Evolutionary conservation across 2,888 invertebrate genomes (phyloP), one percentile per base, ranked within the genome.

Genomic region (Cepaea hortensis): DNA sequence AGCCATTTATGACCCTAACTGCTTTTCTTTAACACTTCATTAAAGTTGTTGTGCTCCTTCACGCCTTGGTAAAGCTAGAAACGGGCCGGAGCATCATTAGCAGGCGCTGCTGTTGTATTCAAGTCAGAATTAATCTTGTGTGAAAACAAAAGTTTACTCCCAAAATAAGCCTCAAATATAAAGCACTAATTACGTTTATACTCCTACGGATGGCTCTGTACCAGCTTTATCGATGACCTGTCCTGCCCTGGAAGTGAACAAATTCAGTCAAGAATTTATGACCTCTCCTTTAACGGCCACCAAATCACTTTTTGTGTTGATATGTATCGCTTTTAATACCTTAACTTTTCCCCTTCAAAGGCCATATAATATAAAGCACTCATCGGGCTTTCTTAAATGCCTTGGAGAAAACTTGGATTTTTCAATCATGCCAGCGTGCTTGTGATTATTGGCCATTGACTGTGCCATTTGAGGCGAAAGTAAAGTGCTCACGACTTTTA

Each of bases 371-470:
- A 81, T 46, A 81, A 81, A 46, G 68, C 65, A 20, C 81, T 46
- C 81, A 65, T 68, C 68, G 65, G 65, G 20, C 81, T 68, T 81
- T 81, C 65, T 81, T 81, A 81, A 81, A 68, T 81, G 81, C 46
- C 65, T 68, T 18, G 35, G 18, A 65, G 18, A 48, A 81, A 65
- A 18, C 15, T 20, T 65, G 46, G 9, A 13, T 46, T 48, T 68
- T 68, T 81, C 81, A 81, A 81, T 81, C 81, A 81, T 18, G 81
- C 46, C 15, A 46, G 9, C 20, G 9, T 68, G 20, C 20, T 15
- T n/a, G 35, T 68, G 68, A 81, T 81, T 68, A 81, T 81, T 23
- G 11, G 9, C 48, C 68, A 18, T 68, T 68, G 81, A 81, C 81
- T 3, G 5, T 68, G 68, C n/a, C 23, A 81, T 81, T 83, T 83